Conservation (phyloP, 2,797 vertebrate genomes). For the Avahi laniger region DNA sequence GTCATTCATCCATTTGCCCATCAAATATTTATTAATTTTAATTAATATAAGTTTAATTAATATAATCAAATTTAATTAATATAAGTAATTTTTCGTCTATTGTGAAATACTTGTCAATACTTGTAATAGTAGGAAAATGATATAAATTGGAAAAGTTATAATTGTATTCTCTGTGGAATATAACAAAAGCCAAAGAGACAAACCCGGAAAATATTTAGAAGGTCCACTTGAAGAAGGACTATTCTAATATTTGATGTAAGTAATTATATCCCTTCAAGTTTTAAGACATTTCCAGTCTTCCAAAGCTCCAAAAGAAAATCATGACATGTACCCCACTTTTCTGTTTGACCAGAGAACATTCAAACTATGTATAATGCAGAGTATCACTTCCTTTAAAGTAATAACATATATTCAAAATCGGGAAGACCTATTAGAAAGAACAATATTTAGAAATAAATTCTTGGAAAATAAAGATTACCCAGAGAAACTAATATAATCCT, state of each 20-base stretch:
- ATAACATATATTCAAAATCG: not conserved
- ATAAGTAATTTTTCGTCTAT: not conserved
- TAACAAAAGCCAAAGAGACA: not conserved
- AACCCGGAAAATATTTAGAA: constrained; percentile 17
- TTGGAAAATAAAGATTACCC: not conserved
- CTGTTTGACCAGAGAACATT: not conserved
- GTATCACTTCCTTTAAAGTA: not conserved
- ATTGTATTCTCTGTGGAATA: not conserved
- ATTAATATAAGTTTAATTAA: too few species aligned
- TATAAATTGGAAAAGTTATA: not conserved
- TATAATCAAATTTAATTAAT: not conserved
- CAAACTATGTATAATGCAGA: not conserved
- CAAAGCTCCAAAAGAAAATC: not conserved
- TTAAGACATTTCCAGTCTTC: not conserved
- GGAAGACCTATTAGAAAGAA: not conserved
- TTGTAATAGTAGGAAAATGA: not conserved
- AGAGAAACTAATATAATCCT: not conserved
- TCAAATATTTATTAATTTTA: not conserved
- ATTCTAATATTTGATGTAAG: not conserved
- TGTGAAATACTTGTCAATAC: not conserved
- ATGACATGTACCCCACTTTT: not conserved
- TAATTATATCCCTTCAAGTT: not conserved
- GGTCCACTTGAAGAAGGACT: not conserved
- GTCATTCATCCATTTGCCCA: not conserved
- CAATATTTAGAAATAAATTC: not conserved